Evolutionary conservation across 2,113 vertebrate species (phyloP).

Genomic region (Alces alces): DNA sequence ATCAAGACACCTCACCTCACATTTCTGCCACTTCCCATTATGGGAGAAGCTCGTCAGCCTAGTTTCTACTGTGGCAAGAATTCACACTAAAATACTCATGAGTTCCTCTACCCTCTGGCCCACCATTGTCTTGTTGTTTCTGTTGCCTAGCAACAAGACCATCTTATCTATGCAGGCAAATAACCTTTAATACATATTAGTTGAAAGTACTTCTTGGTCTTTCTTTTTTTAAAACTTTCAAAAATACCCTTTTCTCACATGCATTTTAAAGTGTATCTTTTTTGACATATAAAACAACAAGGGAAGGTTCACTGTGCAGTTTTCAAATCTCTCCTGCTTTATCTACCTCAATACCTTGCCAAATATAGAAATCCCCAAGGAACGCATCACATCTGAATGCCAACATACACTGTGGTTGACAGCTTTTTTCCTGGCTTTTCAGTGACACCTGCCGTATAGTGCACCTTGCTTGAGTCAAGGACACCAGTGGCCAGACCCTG

Average conservation of each 20-base stretch:
- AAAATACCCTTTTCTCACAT: conserved; percentile 41
- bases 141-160: conserved; percentile 56
- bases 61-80: not conserved
- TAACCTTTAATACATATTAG: not conserved
- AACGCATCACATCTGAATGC: not conserved
- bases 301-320: not conserved
- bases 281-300: not conserved
- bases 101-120: not conserved
- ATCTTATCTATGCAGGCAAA: conserved; percentile 31
- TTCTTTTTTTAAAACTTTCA: conserved; percentile 62
- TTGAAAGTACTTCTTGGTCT: not conserved
- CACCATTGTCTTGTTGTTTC: conserved; percentile 11
- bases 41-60: not conserved
- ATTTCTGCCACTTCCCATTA: conserved; percentile 40
- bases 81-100: conserved; percentile 26
- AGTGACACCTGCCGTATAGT: not conserved
- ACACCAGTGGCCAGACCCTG: not conserved
- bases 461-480: not conserved
- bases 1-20: not conserved
- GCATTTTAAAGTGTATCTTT: conserved; percentile 23
- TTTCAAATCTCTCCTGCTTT: not conserved
- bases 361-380: conserved; percentile 28
- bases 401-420: not conserved
- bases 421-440: not conserved
- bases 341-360: not conserved